Evolutionary conservation across 1,140 invertebrate species (phyloP).

Genomic region (Papilio glaucus): DNA sequence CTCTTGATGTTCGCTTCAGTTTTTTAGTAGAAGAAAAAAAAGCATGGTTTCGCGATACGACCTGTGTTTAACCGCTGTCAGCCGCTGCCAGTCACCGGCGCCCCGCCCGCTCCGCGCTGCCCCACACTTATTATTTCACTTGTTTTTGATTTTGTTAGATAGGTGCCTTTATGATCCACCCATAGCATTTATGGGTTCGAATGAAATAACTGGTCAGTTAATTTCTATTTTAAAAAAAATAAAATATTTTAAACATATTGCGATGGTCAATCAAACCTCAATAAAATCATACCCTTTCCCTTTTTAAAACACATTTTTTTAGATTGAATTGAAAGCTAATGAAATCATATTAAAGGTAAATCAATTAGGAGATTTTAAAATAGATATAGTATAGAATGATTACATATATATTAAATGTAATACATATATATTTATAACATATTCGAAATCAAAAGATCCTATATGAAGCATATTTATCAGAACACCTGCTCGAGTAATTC

Average conservation of each 20-base stretch:
- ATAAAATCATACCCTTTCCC: no score
- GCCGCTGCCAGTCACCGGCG: slow-evolving; percentile 61
- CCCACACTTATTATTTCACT: slow-evolving; percentile 49
- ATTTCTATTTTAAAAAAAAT: not conserved
- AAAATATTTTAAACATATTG: no score
- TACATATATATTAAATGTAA: no score
- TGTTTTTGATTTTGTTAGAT: slow-evolving; percentile 48
- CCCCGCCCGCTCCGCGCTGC: slow-evolving; percentile 45
- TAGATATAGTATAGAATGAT: no score
- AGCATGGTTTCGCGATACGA: slow-evolving; percentile 62
- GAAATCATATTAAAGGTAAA: no score
- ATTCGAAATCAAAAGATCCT: no score
- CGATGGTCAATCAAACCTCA: no score
- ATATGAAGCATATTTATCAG: slow-evolving; percentile 15
- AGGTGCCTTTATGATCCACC: slow-evolving; percentile 24
- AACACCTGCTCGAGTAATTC: not conserved
- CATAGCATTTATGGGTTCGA: slow-evolving; percentile 7
- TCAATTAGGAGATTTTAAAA: no score
- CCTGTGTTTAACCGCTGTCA: slow-evolving; percentile 73
- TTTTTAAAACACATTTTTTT: no score
- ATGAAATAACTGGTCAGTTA: not conserved
- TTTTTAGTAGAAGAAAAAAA: slow-evolving; percentile 50
- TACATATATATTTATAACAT: no score
- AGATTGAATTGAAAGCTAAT: no score
- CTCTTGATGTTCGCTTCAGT: slow-evolving; percentile 36